phyloP scores from a whole-genome alignment of 1,140 invertebrate species.

The Drosophila gunungcola region DNA sequence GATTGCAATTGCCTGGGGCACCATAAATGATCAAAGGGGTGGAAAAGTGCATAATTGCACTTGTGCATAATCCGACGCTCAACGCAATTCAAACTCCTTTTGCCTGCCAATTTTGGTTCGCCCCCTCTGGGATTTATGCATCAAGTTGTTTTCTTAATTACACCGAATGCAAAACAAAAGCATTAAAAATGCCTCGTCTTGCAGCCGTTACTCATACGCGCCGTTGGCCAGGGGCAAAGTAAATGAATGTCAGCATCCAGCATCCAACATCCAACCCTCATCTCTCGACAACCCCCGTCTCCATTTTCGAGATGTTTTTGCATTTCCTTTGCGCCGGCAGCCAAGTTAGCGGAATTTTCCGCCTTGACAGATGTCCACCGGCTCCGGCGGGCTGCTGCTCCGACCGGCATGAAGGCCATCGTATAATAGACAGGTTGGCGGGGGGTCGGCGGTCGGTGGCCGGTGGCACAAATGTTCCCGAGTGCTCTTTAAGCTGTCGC shows the following conservation, averaged over 20 bases:
- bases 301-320: constrained; percentile 43
- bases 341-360: constrained; percentile 36
- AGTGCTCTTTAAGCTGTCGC: constrained; percentile 38
- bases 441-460: neutral
- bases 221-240: constrained; percentile 56
- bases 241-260: constrained; percentile 67
- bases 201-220: constrained; percentile 67
- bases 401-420: constrained; percentile 23
- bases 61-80: constrained; percentile 66
- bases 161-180: constrained; percentile 61
- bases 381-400: constrained; percentile 27
- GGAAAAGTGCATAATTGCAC: constrained; percentile 68
- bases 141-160: constrained; percentile 78
- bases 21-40: constrained; percentile 48
- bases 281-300: neutral
- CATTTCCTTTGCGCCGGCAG: constrained; percentile 20
- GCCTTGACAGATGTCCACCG: constrained; percentile 48
- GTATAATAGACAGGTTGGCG: constrained; percentile 13
- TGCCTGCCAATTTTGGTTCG: constrained; percentile 34
- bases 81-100: constrained; percentile 41
- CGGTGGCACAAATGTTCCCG: constrained; percentile 15
- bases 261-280: neutral
- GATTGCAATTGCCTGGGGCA: constrained; percentile 44
- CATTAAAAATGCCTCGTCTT: constrained; percentile 65
- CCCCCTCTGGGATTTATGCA: constrained; percentile 40